Evolutionary conservation across 2,888 invertebrate genomes (phyloP).

Genomic region (Platycheirus rosarum): DNA sequence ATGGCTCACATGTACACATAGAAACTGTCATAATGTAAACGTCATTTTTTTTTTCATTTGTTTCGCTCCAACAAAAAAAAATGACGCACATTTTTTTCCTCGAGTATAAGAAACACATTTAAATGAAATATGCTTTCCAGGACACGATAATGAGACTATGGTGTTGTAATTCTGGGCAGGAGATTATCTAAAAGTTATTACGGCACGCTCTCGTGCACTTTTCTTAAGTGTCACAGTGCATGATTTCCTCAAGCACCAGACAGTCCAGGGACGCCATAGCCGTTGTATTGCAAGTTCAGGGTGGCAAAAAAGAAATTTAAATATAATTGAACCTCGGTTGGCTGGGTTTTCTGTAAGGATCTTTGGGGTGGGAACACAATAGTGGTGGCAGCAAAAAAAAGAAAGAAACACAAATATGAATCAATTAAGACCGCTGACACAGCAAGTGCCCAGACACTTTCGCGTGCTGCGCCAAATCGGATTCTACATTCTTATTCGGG

Average conservation of each 20-base stretch:
- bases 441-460: slow-evolving; percentile 68
- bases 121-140: slow-evolving; percentile 47
- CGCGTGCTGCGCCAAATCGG: slow-evolving; percentile 65
- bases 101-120: slow-evolving; percentile 26
- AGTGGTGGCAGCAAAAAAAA: slow-evolving; percentile 8
- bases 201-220: slow-evolving; percentile 70
- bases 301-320: slow-evolving; percentile 64
- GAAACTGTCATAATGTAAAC: slow-evolving; percentile 13
- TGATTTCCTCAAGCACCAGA: slow-evolving; percentile 53
- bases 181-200: slow-evolving; percentile 65
- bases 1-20: slow-evolving; percentile 30
- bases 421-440: slow-evolving; percentile 71
- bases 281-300: slow-evolving; percentile 30
- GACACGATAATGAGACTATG: slow-evolving; percentile 62
- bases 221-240: slow-evolving; percentile 71
- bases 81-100: slow-evolving; percentile 47
- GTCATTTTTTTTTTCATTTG: slow-evolving; percentile 26
- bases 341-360: slow-evolving; percentile 44
- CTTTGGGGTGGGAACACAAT: slow-evolving; percentile 46
- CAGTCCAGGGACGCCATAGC: slow-evolving; percentile 10
- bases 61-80: slow-evolving; percentile 17
- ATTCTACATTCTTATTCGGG: slow-evolving; percentile 7
- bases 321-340: slow-evolving; percentile 73
- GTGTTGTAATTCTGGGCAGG: slow-evolving; percentile 2
- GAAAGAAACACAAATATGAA: slow-evolving; percentile 65